Base-by-base conservation (phyloP, 2,888 invertebrate genomes). In the Craniophora ligustri region DNA sequence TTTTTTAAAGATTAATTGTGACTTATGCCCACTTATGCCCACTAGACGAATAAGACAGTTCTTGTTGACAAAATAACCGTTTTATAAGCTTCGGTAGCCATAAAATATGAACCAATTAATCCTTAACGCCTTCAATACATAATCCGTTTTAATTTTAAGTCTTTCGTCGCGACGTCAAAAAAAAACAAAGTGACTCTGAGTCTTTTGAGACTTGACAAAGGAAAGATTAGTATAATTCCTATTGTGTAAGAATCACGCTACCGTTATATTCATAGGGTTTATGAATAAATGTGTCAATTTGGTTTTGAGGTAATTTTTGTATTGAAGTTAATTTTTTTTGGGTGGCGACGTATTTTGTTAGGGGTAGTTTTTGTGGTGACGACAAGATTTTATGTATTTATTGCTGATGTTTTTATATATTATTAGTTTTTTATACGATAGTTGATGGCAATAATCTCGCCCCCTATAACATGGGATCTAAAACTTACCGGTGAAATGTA, bases 161-260 rank as follows among this genome's bases (percentile, higher is more conserved):
- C 51, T 11, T 41, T 40, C 3, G 26, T 50, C 11, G 42, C 44
- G 45, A 34, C 42, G 5, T 0, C 4, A 6, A 47, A 63, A 67
- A 56, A 70, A 75, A 68, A 56, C 41, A 6, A 28, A 47, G 71
- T 35, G 69, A 72, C 69, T 65, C 44, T 32, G 42, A 42, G 57
- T 73, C 64, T 68, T 54, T 35, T 63, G 28, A 32, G 62, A 61
- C 71, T 76, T 2, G 5, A 81, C 82, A 82, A 84, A 67, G 35
- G 61, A 41, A 14, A 79, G 82, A 83, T 85, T 85, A 85, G 41
- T 44, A 67, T 74, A 75, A 78, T 69, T 62, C 76, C 49, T 50
- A 75, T 82, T 83, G 82, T 82, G 64, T 65, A 49, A 16, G 36
- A 72, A 74, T 75, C 73, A 77, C 45, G 75, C 78, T 74, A 69